These are phyloP conservation scores for Leucopsar rothschildi DNA, from an alignment of 2,113 vertebrate species.

Conservation along the genomic window DNA sequence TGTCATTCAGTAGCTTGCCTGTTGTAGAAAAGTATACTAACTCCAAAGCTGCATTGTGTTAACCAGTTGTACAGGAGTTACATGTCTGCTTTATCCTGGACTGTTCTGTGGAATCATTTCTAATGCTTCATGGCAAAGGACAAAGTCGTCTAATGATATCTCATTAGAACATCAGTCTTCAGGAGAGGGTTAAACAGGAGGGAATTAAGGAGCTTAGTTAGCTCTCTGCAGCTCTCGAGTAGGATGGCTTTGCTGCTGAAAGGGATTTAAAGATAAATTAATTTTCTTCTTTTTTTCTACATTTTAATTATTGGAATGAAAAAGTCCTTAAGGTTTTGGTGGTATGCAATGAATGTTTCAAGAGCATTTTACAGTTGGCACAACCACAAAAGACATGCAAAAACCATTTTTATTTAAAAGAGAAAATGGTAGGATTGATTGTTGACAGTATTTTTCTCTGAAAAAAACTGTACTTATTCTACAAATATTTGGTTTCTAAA, in stretches of 20 bases:
- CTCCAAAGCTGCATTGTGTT: not conserved
- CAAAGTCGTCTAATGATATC: not conserved
- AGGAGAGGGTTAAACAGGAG: slow-evolving; percentile 29
- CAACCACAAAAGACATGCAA: not conserved
- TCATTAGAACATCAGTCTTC: slow-evolving; percentile 27
- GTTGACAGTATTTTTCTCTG: not conserved
- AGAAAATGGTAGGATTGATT: not conserved
- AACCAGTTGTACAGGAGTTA: not conserved
- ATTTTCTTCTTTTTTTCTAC: not conserved
- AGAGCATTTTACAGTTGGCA: not conserved
- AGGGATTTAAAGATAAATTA: slow-evolving; percentile 24
- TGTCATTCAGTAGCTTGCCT: not conserved
- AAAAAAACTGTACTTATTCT: not conserved
- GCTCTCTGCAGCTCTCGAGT: not conserved
- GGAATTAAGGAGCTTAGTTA: slow-evolving; percentile 28
- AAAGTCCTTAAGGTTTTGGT: not conserved
- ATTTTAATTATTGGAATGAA: slow-evolving; percentile 22
- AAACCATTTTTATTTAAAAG: not conserved
- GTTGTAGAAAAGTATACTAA: not conserved
- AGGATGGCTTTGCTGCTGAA: slow-evolving; percentile 1
- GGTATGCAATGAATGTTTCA: not conserved
- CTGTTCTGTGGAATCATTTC: not conserved
- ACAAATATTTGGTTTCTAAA: not conserved
- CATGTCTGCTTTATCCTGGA: not conserved
- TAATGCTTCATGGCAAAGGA: not conserved